Conservation (phyloP, 2,888 invertebrate genomes). For the Deilephila elpenor region DNA sequence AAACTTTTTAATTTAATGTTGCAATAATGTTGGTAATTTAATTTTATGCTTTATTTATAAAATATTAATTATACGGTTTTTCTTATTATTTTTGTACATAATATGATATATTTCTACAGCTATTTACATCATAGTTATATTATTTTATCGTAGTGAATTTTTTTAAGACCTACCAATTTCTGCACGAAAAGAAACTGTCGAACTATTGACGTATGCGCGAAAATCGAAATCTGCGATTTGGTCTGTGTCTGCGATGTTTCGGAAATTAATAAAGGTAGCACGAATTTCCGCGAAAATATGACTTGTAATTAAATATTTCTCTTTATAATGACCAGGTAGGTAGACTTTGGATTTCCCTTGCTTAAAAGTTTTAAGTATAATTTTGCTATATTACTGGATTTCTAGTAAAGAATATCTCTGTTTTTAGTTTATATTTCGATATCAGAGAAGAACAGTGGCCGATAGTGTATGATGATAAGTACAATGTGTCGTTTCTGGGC, state of each 20-base stretch:
- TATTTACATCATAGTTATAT: no score
- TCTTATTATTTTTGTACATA: background rate
- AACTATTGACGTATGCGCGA: conserved; percentile 48
- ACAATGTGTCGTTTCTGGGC: conserved; percentile 92
- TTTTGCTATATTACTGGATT: background rate
- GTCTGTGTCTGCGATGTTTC: conserved; percentile 27
- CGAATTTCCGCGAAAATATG: conserved; percentile 29
- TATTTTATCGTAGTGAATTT: no score
- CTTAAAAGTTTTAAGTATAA: conserved; percentile 9
- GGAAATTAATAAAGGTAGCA: background rate
- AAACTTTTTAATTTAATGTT: background rate
- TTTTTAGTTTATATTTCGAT: conserved; percentile 80
- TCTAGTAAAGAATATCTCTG: conserved; percentile 20
- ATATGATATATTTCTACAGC: no score
- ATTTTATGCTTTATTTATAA: background rate
- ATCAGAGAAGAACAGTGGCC: conserved; percentile 88
- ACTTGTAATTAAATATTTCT: conserved; percentile 24
- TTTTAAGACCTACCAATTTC: conserved; percentile 1
- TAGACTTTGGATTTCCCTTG: background rate
- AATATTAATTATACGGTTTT: background rate
- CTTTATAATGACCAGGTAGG: conserved; percentile 52
- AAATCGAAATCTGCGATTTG: conserved; percentile 44
- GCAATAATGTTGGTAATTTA: background rate
- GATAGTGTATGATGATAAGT: conserved; percentile 90
- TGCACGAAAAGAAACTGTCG: conserved; percentile 28